Percentiles rank a stretch among this genome's conserved stretches.
These are phyloP conservation scores for Lepus townsendii DNA, from an alignment of 2,797 vertebrate species.

Conservation along the genomic window DNA sequence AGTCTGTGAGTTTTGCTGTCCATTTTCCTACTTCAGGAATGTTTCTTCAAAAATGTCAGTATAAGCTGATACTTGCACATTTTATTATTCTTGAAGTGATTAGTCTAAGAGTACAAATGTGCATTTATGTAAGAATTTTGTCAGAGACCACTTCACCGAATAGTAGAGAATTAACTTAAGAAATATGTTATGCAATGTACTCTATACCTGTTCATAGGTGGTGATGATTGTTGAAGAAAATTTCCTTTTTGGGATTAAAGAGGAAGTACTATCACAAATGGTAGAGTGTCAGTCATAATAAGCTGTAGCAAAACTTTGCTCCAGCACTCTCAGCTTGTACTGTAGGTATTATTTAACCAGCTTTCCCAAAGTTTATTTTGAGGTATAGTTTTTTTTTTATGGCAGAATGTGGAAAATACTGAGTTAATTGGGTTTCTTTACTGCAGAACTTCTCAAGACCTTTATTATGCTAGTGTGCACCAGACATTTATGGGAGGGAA, in stretches of 20 bases:
- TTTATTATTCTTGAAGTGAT: slow-evolving; percentile 64
- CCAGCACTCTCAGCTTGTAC: neutral
- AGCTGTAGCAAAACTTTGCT: slow-evolving; percentile 38
- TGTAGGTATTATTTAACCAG: slow-evolving; percentile 15
- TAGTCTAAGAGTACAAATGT: slow-evolving; percentile 22
- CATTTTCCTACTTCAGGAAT: slow-evolving; percentile 28
- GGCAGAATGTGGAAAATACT: slow-evolving; percentile 20
- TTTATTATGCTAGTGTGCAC: slow-evolving; percentile 12
- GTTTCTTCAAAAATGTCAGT: slow-evolving; percentile 47
- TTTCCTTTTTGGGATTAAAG: slow-evolving; percentile 55
- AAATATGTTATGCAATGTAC: neutral
- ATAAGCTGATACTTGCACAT: slow-evolving; percentile 58
- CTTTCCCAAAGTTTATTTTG: slow-evolving; percentile 54
- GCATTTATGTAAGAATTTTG: slow-evolving; percentile 58
- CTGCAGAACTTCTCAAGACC: slow-evolving; percentile 5
- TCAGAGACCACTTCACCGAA: slow-evolving; percentile 35
- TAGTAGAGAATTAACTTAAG: slow-evolving; percentile 52
- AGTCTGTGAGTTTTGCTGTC: slow-evolving; percentile 40
- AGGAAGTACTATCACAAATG: slow-evolving; percentile 7
- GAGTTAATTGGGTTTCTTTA: slow-evolving; percentile 47
- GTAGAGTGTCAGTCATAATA: neutral
- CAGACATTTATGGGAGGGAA: slow-evolving; percentile 27
- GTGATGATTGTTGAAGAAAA: slow-evolving; percentile 50
- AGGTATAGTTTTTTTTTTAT: neutral
- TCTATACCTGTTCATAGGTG: slow-evolving; percentile 34